phyloP scores from a whole-genome alignment of 2,113 vertebrate species.

The Dicerorhinus sumatrensis region DNA sequence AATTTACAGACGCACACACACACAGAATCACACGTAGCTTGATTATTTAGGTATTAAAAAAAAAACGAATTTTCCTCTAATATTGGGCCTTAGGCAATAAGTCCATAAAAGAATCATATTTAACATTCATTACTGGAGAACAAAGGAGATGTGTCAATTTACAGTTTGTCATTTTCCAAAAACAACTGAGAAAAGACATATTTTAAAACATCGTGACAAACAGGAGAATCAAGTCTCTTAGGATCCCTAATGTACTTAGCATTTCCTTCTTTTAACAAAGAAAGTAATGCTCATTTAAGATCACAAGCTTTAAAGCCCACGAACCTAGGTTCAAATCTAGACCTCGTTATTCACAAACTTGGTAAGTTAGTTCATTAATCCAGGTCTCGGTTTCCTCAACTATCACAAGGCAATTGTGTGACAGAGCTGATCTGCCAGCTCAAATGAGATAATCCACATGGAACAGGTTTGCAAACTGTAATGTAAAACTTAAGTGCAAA shows the following conservation, averaged over 20 bases:
- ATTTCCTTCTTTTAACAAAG: not conserved
- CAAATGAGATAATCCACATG: not conserved
- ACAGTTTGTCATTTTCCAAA: not conserved
- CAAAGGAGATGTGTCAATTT: not conserved
- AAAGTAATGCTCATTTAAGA: not conserved
- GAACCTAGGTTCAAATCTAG: not conserved
- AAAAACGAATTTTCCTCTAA: constrained; percentile 22
- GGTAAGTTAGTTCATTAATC: not conserved
- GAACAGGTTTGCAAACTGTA: not conserved
- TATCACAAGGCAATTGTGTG: not conserved
- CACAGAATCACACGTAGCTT: not conserved
- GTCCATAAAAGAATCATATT: not conserved
- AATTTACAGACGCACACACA: not conserved
- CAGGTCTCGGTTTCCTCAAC: not conserved
- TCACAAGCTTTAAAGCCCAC: not conserved
- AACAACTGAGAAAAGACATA: not conserved
- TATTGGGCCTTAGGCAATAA: not conserved
- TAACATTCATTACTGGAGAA: not conserved
- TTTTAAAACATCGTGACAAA: not conserved
- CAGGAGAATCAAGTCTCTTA: not conserved
- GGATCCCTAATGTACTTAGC: not conserved
- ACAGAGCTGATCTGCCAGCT: not conserved
- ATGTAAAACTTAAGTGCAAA: not conserved
- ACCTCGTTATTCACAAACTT: not conserved
- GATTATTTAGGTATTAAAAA: not conserved